Evolutionary conservation across 2,888 invertebrate species (phyloP).

Genomic region (Caradrina clavipalpis): DNA sequence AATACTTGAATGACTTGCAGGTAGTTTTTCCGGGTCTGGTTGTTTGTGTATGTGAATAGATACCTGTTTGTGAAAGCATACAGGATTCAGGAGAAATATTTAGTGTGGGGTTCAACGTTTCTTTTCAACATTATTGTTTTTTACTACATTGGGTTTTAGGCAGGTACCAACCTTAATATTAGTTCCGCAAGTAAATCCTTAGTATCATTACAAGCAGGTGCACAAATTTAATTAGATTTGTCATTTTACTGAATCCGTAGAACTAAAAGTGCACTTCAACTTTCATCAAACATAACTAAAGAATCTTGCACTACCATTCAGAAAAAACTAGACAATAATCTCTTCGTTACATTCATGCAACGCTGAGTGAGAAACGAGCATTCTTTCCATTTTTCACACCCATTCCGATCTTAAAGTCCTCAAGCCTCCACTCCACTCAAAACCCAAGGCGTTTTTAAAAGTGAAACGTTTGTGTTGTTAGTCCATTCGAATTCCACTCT

Average conservation of each 20-base stretch:
- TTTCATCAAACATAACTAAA: constrained; percentile 1
- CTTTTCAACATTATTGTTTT: background rate
- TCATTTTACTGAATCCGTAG: too few species aligned
- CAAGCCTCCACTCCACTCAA: constrained; percentile 68
- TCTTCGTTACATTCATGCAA: constrained; percentile 60
- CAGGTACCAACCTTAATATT: too few species aligned
- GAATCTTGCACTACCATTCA: constrained; percentile 15
- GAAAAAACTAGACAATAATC: constrained; percentile 43
- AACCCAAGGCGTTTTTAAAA: constrained; percentile 77
- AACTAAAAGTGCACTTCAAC: background rate
- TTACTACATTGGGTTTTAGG: too few species aligned
- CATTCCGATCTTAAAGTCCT: constrained; percentile 78
- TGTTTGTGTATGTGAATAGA: too few species aligned
- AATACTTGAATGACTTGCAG: too few species aligned
- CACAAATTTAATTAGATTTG: too few species aligned
- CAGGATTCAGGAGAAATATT: too few species aligned
- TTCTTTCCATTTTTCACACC: constrained; percentile 76
- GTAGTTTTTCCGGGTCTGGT: too few species aligned
- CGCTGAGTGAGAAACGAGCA: constrained; percentile 48
- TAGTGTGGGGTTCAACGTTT: too few species aligned
- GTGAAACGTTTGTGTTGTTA: constrained; percentile 73
- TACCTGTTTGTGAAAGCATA: too few species aligned
- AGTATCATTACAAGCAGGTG: too few species aligned
- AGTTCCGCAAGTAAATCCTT: too few species aligned
- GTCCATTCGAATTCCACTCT: constrained; percentile 60